A percentile compares a stretch with the other conserved stretches of the same genome.
These are phyloP conservation scores for Crotalus adamanteus DNA, from an alignment of 2,797 vertebrate genomes.

Conservation along the genomic window DNA sequence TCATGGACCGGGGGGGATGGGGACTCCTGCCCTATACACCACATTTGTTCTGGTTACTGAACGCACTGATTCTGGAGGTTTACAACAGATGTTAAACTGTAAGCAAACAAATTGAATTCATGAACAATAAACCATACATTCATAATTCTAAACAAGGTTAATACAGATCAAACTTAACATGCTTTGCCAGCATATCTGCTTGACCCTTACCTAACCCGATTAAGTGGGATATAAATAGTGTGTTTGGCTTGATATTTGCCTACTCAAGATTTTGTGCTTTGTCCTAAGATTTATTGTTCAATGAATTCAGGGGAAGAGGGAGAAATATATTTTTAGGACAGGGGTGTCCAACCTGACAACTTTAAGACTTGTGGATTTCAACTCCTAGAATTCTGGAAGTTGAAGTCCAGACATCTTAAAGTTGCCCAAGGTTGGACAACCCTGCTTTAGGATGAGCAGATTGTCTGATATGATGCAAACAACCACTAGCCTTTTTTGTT, in stretches of 20 bases:
- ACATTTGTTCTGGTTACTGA: background rate
- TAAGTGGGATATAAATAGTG: background rate
- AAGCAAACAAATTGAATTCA: background rate
- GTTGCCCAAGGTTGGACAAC: too few species aligned
- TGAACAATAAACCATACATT: background rate
- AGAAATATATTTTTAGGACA: background rate
- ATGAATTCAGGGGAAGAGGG: background rate
- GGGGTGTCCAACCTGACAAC: too few species aligned
- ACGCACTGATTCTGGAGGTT: background rate
- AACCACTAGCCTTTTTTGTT: background rate
- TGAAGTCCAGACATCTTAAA: too few species aligned
- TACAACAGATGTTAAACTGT: background rate
- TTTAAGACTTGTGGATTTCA: too few species aligned
- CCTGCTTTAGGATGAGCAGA: background rate
- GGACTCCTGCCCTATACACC: background rate
- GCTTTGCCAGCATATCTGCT: background rate
- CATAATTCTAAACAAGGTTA: background rate
- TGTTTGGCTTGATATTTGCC: background rate
- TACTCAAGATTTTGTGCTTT: background rate
- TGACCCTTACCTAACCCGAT: background rate
- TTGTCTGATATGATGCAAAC: background rate
- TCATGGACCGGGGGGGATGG: too few species aligned
- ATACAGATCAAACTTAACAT: background rate
- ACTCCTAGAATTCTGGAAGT: too few species aligned
- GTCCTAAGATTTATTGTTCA: background rate